Percentiles rank a stretch among this genome's conserved stretches.
Evolutionary conservation across 2,797 vertebrate genomes (phyloP).

Genomic region (Cyprinodon diabolis): DNA sequence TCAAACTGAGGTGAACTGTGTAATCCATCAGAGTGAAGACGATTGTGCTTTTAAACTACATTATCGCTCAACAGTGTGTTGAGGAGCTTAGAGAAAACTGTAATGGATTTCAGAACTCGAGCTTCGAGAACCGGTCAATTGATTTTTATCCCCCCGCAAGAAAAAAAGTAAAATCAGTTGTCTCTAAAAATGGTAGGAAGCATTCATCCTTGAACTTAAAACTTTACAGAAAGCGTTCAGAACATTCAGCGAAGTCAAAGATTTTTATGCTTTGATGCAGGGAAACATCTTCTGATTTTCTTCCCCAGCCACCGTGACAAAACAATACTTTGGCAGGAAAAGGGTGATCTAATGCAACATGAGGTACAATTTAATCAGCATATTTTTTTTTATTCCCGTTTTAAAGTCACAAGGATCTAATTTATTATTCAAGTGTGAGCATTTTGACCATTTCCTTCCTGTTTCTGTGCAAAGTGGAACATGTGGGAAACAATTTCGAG

Average conservation of each 20-base stretch:
- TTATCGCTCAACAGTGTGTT: conserved; percentile 1
- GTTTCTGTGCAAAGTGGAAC: not conserved
- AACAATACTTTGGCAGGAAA: conserved; percentile 15
- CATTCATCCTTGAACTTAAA: not conserved
- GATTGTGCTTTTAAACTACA: conserved; percentile 24
- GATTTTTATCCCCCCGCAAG: conserved; percentile 4
- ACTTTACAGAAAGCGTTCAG: not conserved
- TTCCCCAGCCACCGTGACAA: conserved; percentile 11
- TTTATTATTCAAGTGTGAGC: not conserved
- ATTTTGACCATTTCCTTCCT: not conserved
- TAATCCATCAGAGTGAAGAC: conserved; percentile 32
- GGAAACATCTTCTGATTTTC: not conserved
- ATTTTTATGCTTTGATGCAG: not conserved
- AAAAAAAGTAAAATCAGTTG: conserved; percentile 12
- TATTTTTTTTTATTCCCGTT: conserved; percentile 6
- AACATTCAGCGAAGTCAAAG: not conserved
- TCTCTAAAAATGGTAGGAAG: not conserved
- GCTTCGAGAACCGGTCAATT: conserved; percentile 20
- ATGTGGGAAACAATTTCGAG: not conserved
- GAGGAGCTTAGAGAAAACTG: not conserved
- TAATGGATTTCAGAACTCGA: conserved; percentile 21
- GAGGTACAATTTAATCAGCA: conserved; percentile 1
- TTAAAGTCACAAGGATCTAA: conserved; percentile 18
- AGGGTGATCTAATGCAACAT: not conserved
- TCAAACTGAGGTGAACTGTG: conserved; percentile 25